Evolutionary conservation across 1,140 invertebrate genomes (phyloP).

Genomic region (Octopus bimaculoides): DNA sequence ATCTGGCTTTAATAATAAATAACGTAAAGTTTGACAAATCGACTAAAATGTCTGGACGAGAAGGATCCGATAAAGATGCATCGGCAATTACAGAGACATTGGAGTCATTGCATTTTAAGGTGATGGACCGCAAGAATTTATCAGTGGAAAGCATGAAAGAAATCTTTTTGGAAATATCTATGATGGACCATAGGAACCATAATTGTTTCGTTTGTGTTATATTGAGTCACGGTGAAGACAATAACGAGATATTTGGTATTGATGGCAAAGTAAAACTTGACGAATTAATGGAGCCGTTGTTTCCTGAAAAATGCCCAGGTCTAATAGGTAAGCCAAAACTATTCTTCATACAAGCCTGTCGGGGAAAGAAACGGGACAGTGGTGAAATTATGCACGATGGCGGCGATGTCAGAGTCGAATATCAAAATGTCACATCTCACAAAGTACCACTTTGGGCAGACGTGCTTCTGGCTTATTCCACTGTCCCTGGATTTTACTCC

Average conservation of each 20-base stretch:
- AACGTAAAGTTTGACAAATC: neutral
- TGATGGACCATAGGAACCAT: slow-evolving; percentile 26
- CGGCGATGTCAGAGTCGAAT: too few species aligned
- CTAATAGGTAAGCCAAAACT: slow-evolving; percentile 53
- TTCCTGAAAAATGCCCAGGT: slow-evolving; percentile 35
- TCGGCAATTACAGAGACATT: neutral
- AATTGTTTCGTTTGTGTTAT: slow-evolving; percentile 47
- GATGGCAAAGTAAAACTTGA: slow-evolving; percentile 41
- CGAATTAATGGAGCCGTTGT: slow-evolving; percentile 42
- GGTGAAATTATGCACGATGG: too few species aligned
- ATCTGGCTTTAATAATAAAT: neutral
- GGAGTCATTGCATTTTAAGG: neutral
- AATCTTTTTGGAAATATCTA: neutral
- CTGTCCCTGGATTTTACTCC: too few species aligned
- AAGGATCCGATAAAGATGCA: neutral
- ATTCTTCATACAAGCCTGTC: slow-evolving; percentile 41
- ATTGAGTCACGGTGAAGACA: slow-evolving; percentile 46
- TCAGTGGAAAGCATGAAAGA: neutral
- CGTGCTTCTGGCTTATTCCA: too few species aligned
- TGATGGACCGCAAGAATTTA: neutral
- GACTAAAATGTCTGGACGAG: neutral
- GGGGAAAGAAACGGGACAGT: too few species aligned
- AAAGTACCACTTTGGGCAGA: too few species aligned
- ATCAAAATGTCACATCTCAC: too few species aligned
- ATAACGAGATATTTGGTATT: slow-evolving; percentile 38